phyloP scores from a whole-genome alignment of 2,113 vertebrate genomes.

The Cyphomyrus plagiostoma region DNA sequence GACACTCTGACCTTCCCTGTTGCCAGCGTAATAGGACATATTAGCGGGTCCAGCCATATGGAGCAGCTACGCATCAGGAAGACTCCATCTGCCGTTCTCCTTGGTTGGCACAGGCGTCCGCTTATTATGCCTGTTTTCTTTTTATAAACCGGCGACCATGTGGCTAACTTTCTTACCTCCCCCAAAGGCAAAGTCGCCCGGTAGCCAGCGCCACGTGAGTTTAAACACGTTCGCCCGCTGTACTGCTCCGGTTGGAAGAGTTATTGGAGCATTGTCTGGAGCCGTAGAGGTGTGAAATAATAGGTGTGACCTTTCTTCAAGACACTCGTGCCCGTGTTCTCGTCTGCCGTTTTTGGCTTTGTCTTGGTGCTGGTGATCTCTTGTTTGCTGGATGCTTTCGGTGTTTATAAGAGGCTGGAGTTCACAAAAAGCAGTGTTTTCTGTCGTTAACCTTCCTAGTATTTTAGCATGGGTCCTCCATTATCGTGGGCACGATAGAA shows the following conservation, averaged over 20 bases:
- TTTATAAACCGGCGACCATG: conserved; percentile 30
- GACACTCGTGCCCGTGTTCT: neutral
- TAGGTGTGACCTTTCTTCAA: neutral
- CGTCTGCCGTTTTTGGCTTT: neutral
- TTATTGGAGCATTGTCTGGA: neutral
- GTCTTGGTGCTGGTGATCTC: neutral
- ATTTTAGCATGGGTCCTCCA: neutral
- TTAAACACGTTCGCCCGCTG: neutral
- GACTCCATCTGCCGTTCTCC: conserved; percentile 45
- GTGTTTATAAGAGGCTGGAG: neutral
- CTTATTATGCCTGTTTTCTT: conserved; percentile 36
- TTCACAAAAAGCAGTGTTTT: neutral
- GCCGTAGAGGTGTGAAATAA: neutral
- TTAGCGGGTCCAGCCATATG: conserved; percentile 47
- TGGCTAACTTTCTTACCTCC: conserved; percentile 17
- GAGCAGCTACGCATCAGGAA: conserved; percentile 42
- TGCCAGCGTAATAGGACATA: conserved; percentile 41
- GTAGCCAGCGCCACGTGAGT: neutral
- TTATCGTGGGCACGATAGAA: neutral
- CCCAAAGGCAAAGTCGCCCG: neutral
- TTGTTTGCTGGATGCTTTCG: neutral
- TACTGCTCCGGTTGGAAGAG: neutral
- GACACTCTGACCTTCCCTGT: conserved; percentile 4
- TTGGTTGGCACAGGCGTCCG: conserved; percentile 38
- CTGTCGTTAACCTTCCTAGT: neutral